Evolutionary conservation across 2,797 vertebrate genomes (phyloP), one percentile per base, ranked within the genome.

Genomic region (Gobionotothen gibberifrons): DNA sequence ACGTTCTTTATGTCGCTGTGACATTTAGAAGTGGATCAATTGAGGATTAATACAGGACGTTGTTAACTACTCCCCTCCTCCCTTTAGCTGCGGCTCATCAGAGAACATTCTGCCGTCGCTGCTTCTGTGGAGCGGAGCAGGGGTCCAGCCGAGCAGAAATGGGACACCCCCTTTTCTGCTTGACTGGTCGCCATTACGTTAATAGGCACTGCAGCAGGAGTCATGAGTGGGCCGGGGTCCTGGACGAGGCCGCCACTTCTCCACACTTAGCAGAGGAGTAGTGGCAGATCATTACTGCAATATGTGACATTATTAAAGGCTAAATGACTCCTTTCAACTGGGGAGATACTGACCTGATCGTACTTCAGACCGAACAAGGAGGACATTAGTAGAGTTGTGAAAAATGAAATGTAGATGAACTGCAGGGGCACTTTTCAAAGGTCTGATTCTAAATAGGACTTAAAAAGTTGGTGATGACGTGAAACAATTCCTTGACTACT

Each of bases 121-220:
- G 85, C 77, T 87, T 83, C 79, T 79, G 83, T 67, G 71, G 63
- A 85, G 86, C 43, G 76, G 85, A 74, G 78, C 70, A 72, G 77
- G 71, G 55, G 64, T 83, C 76, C 76, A 68, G 58, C 74, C 70
- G 22, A 63, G 80, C 72, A 71, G 74, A 85, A 75, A 83, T 44
- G 49, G 74, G 64, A 74, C 56, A 29, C 66, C 64, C 47, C 74
- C 72, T 80, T 88, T 87, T 91, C 82, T 83, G 84, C 91, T 80
- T 56, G 66, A 83, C 87, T 84, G 86, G 81, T 76, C 77, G 69
- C 87, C 74, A 89, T 94, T 92, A 92, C 69, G 55, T 87, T 89
- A 92, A 93, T 83, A 75, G 82, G 60, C 72, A 14, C 73, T 61
- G 70, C 68, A 52, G 72, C 60, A 42, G 79, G 74, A 75, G 76